These are phyloP conservation scores for Ibycter americanus DNA, from an alignment of 2,797 vertebrate genomes.

Conservation along the genomic window DNA sequence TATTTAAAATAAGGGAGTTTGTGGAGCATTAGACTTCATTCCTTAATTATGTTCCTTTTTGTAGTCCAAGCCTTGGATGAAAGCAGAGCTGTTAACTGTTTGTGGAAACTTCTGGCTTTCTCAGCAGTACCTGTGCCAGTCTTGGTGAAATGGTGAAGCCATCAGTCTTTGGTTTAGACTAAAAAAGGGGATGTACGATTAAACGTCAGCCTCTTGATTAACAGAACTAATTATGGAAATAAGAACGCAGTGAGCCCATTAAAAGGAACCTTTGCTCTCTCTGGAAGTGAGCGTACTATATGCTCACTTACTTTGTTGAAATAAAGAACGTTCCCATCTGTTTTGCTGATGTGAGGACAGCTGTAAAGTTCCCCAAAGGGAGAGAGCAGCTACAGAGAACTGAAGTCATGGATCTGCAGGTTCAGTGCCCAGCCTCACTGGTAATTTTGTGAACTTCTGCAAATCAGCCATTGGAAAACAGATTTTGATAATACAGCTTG, in stretches of 20 bases:
- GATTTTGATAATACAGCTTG: neutral
- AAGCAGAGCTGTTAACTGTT: neutral
- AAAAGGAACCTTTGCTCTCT: constrained; percentile 24
- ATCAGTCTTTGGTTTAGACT: neutral
- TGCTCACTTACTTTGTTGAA: neutral
- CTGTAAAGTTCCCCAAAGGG: neutral
- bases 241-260: neutral
- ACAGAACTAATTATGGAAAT: constrained; percentile 35
- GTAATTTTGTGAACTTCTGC: neutral
- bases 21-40: neutral
- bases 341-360: constrained; percentile 13
- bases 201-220: constrained; percentile 12
- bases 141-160: neutral
- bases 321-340: constrained; percentile 23
- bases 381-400: neutral
- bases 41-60: neutral
- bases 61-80: neutral
- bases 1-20: neutral
- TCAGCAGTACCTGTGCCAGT: neutral
- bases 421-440: neutral
- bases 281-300: neutral
- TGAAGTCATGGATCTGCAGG: neutral
- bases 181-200: neutral
- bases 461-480: neutral
- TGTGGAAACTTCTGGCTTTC: neutral